A percentile compares a stretch with the other conserved stretches of the same genome.
Conservation (phyloP, 2,888 invertebrate genomes). For the Diarsia rubi region DNA sequence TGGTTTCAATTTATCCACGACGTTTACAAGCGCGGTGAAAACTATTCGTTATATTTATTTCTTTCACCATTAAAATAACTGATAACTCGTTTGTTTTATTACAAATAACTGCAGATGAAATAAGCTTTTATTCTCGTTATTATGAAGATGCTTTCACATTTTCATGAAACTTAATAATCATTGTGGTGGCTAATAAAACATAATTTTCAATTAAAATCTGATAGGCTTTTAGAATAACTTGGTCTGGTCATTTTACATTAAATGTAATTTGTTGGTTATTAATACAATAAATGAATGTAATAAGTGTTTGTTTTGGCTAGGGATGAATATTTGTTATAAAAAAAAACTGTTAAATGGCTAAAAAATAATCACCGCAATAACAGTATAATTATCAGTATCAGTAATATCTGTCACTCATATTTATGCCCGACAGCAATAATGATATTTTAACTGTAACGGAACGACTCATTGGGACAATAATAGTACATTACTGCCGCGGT, state of each 20-base stretch:
- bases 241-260: background rate
- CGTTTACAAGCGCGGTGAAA: constrained; percentile 50
- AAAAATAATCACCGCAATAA: background rate
- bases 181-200: background rate
- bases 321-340: background rate
- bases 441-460: background rate
- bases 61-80: constrained; percentile 18
- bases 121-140: background rate
- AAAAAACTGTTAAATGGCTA: background rate
- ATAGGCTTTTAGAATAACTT: background rate
- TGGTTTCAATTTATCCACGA: constrained; percentile 59
- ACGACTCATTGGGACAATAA: constrained; percentile 15
- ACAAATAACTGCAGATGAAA: constrained; percentile 18
- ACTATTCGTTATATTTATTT: constrained; percentile 47
- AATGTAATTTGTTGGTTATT: background rate
- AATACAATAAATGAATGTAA: background rate
- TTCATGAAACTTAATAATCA: constrained; percentile 2
- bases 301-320: background rate
- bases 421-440: background rate
- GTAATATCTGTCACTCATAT: background rate
- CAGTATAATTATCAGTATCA: too few species aligned
- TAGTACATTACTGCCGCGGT: too few species aligned
- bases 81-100: constrained; percentile 25
- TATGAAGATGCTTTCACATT: constrained; percentile 11
- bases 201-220: constrained; percentile 3